Base-by-base conservation (phyloP, 2,797 vertebrate genomes). In the Siniperca undulata region DNA sequence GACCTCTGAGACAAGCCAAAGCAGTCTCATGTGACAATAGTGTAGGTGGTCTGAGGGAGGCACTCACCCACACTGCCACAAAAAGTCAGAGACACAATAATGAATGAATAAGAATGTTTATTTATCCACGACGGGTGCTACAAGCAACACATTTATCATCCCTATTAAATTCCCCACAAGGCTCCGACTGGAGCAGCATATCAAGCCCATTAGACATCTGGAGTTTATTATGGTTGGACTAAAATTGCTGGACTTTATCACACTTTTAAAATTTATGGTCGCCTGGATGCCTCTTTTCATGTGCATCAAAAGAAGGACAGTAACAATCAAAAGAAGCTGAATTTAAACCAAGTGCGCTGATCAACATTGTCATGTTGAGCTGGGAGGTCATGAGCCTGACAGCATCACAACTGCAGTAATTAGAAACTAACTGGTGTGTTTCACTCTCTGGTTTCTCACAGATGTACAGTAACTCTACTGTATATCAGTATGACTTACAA, bases 181-280 rank as follows among this genome's bases (percentile, higher is more conserved):
- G 75, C 85, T 90, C 82, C 7, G 36, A 87, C 83, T 89, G 56
- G 30, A 85, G 61, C 74, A 78, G 80, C 67, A 81, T 84, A 91
- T 93, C 88, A 93, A 93, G 86, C 84, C 90, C 86, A 92, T 91
- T 90, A 91, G 70, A 90, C 93, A 94, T 94, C 91, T 94, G 91
- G 84, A 89, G 66, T 67, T 88, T 58, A 90, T 95, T 92, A 86
- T 77, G 80, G 86, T 65, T 46, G 69, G 71, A 67, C 66, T 27
- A 27, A 80, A 90, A 86, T 79, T 2, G 24, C 78, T 90, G 87
- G 83, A 92, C 87, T 80, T 81, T 27, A 46, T 50, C 61, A 70
- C 38, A 74, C 61, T 70, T 81, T 85, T 77, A n/a, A 81, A 55
- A 88, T 92, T 86, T 82, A 85, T 80, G 73, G 86, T 80, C 4